Percentiles rank a stretch among this genome's conserved stretches.
These are phyloP conservation scores for Sesamia nonagrioides DNA, from an alignment of 1,140 invertebrate genomes.

Conservation along the genomic window DNA sequence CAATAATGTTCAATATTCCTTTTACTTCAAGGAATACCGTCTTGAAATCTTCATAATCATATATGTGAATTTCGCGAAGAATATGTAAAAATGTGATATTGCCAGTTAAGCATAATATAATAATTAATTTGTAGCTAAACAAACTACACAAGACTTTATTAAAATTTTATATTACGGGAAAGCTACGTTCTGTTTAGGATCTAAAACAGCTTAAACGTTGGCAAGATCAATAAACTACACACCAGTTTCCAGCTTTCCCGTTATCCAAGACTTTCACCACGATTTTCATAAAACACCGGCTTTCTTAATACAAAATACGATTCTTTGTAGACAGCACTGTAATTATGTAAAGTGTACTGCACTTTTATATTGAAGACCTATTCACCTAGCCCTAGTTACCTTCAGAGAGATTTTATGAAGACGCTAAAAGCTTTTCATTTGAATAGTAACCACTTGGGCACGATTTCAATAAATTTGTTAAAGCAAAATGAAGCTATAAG, in stretches of 20 bases:
- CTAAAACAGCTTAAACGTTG: neutral
- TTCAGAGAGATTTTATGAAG: conserved; percentile 7
- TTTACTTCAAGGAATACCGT: neutral
- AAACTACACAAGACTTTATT: too few species aligned
- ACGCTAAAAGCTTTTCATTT: conserved; percentile 61
- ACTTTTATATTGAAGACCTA: conserved; percentile 27
- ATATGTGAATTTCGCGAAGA: neutral
- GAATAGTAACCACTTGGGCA: conserved; percentile 63
- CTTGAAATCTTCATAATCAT: neutral
- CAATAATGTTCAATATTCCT: neutral
- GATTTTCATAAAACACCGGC: conserved; percentile 21
- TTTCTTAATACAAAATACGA: conserved; percentile 11
- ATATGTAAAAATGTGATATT: too few species aligned
- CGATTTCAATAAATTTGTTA: conserved; percentile 85
- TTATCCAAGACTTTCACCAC: conserved; percentile 16
- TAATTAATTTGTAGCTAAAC: too few species aligned
- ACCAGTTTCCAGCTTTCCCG: neutral
- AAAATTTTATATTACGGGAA: neutral
- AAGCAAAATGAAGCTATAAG: conserved; percentile 83
- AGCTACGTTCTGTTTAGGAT: neutral
- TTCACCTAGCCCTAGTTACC: conserved; percentile 36
- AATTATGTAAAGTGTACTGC: conserved; percentile 38
- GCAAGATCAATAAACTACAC: neutral
- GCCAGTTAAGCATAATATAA: too few species aligned
- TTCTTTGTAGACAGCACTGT: conserved; percentile 12